Base-by-base conservation (phyloP, 2,888 invertebrate genomes). In the Mythimna vitellina region DNA sequence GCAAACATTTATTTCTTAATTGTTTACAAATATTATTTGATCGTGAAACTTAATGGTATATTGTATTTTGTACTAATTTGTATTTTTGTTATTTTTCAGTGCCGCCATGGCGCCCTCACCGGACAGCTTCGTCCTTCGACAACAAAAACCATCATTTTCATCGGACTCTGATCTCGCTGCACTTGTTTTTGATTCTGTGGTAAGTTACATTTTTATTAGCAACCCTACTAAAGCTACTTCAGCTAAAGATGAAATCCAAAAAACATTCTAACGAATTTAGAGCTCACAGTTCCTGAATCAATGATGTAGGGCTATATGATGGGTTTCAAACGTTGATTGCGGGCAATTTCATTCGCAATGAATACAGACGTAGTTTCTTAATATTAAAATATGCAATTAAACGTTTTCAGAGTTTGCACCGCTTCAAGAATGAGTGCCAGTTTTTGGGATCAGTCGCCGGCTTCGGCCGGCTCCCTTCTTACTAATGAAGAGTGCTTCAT, bases 71-170 rank as follows among this genome's bases (percentile, higher is more conserved):
- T 57, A 46, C 9, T 57, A 63, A 73, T 67, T 54, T 70, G 56
- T 74, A 60, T 70, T 72, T 80, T 88, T 90, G 89, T 80, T 85
- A 91, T 75, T 71, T 97, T 97, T 81, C 97, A 98, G 98, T 96
- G 98, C 98, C 98, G 97, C 89, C 92, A 98, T 98, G 98, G 98
- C 98, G 97, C 96, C 97, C 96, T 94, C 95, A 95, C 93, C 96
- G 96, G 97, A 96, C 96, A 96, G 93, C 94, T 96, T 96, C 95
- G 96, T 96, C 96, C 96, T 96, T 93, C 96, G 97, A 97, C 97
- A 96, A 96, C 95, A 96, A 96, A 94, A 95, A 96, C 94, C 95
- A 89, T 91, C 95, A 95, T 89, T 91, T 91, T 86, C 90, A 87
- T 90, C 89, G 90, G 90, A 92, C 86, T 83, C 88, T 86, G 88